Conservation (phyloP, 1,140 invertebrate species). For the Argopecten irradians region DNA sequence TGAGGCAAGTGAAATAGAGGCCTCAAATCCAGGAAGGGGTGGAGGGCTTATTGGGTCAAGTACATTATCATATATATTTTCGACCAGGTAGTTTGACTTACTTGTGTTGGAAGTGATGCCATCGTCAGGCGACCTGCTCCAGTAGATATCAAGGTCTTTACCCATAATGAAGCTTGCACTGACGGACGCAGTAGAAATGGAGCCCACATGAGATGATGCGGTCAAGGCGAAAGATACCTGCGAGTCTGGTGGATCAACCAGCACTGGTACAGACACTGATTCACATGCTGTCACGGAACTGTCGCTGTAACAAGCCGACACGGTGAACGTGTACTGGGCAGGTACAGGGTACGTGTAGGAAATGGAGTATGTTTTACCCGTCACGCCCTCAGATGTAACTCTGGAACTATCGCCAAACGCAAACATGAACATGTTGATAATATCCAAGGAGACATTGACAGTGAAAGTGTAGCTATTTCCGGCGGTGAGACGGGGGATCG, state of each 20-base stretch:
- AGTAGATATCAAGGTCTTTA: conserved; percentile 36
- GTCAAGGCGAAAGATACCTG: conserved; percentile 24
- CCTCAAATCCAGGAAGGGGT: neutral
- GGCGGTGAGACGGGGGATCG: conserved; percentile 26
- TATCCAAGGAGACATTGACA: conserved; percentile 26
- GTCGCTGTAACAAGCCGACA: conserved; percentile 29
- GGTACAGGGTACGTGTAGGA: conserved; percentile 40
- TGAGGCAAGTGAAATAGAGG: no score
- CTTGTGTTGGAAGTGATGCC: conserved; percentile 43
- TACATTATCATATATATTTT: neutral
- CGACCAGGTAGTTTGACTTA: conserved; percentile 31
- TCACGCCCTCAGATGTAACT: neutral
- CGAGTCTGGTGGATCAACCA: conserved; percentile 24
- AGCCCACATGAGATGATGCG: conserved; percentile 7
- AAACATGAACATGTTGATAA: conserved; percentile 35
- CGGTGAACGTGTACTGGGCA: conserved; percentile 41
- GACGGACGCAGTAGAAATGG: neutral
- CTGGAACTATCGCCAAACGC: conserved; percentile 35
- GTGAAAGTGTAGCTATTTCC: conserved; percentile 36
- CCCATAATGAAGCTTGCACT: conserved; percentile 28
- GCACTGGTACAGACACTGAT: conserved; percentile 33
- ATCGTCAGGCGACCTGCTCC: conserved; percentile 38
- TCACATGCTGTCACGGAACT: neutral
- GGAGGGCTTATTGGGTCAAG: neutral
- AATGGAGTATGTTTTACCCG: neutral